phyloP scores from a whole-genome alignment of 2,888 invertebrate species.

The Rhimphoctona megacephalus region DNA sequence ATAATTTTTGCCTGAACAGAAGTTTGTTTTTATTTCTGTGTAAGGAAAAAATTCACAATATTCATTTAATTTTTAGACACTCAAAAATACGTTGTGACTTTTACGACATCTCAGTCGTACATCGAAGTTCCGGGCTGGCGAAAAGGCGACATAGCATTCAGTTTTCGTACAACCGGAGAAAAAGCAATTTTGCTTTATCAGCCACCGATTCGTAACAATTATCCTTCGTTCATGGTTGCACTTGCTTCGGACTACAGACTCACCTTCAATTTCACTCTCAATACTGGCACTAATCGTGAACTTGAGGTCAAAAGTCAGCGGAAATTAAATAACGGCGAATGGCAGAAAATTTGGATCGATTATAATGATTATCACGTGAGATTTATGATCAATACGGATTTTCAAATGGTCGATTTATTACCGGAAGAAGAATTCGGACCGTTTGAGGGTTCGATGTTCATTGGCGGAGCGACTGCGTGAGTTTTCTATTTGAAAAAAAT shows the following conservation, averaged over 20 bases:
- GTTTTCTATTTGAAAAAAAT: constrained; percentile 80
- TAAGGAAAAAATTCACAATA: background rate
- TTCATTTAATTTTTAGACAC: constrained; percentile 88
- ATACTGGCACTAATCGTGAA: constrained; percentile 93
- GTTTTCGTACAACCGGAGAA: constrained; percentile 96
- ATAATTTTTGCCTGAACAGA: background rate
- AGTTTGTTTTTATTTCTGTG: background rate
- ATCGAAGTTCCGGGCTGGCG: constrained; percentile 97
- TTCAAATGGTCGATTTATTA: constrained; percentile 93
- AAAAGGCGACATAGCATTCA: constrained; percentile 96
- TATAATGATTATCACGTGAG: constrained; percentile 97
- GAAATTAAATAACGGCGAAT: constrained; percentile 95
- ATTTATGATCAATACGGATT: constrained; percentile 96
- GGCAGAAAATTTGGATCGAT: constrained; percentile 98
- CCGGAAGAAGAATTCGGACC: constrained; percentile 96
- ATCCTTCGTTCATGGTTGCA: constrained; percentile 96
- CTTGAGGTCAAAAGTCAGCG: constrained; percentile 93
- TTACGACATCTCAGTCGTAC: constrained; percentile 96
- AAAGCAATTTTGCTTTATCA: constrained; percentile 96
- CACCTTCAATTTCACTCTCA: constrained; percentile 95
- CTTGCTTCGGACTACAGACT: constrained; percentile 93
- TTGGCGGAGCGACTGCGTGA: constrained; percentile 96
- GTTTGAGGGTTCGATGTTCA: constrained; percentile 97
- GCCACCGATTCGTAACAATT: constrained; percentile 94
- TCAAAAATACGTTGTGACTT: constrained; percentile 96